Percentiles rank a stretch among this genome's conserved stretches.
phyloP scores from a whole-genome alignment of 2,113 vertebrate genomes.

The Nyctereutes procyonoides region DNA sequence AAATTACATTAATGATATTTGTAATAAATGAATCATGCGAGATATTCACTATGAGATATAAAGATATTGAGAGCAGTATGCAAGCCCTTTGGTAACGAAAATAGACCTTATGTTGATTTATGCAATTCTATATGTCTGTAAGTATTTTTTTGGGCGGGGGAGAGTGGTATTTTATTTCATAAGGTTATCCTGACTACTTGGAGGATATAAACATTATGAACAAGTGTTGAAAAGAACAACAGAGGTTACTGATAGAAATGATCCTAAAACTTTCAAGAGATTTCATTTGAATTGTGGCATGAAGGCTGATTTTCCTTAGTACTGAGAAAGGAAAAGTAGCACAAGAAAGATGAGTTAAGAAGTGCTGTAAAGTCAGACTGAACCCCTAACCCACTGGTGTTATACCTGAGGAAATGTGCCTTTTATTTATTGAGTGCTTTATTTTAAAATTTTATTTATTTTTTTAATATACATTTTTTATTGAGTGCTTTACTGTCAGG shows the following conservation, averaged over 20 bases:
- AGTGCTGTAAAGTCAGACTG: background rate
- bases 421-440: background rate
- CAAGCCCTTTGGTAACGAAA: slow-evolving; percentile 22
- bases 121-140: background rate
- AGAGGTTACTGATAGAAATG: background rate
- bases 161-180: background rate
- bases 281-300: background rate
- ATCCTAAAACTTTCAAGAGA: background rate
- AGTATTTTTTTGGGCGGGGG: background rate
- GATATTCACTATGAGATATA: background rate
- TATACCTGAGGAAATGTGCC: background rate
- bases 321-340: background rate
- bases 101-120: background rate
- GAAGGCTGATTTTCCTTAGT: background rate
- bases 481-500: background rate
- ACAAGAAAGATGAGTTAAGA: slow-evolving; percentile 8
- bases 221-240: slow-evolving; percentile 10
- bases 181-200: background rate
- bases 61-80: background rate
- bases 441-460: too few species aligned
- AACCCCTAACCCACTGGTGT: too few species aligned
- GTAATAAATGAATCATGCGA: background rate
- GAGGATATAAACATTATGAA: background rate
- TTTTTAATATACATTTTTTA: background rate
- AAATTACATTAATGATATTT: slow-evolving; percentile 15